Evolutionary conservation across 2,888 invertebrate genomes (phyloP), one percentile per base, ranked within the genome.

Genomic region (Melolontha melolontha): DNA sequence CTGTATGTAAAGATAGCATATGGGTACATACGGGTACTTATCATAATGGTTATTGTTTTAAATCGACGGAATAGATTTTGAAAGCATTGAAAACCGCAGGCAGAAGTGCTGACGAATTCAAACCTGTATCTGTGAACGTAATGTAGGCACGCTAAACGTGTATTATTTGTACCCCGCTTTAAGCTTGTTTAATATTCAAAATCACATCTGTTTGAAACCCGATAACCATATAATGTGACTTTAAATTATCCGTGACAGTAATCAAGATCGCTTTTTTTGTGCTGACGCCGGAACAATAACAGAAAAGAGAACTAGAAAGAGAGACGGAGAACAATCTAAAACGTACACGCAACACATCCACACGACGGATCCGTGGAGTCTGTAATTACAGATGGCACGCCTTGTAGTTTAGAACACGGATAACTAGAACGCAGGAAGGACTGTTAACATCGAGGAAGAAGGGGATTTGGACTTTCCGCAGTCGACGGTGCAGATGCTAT

Each of bases 161-260:
- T 34, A 34, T 22, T 34, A 34, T 34, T 1, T 34, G 34, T 34
- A 34, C 40, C 41, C 7, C 27, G 27, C 22, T 22, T 1, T 27
- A 44, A 6, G 12, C 34, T 47, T 29, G 44, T 44, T 65, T 66
- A 69, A 66, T 69, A 69, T 69, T 66, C 66, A 70, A 72, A 73
- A 74, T 74, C 74, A 71, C 74, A 72, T 72, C 74, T 74, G 74
- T 70, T 74, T 70, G 72, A 71, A 72, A 74, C 71, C 54, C 59
- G 72, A 74, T 72, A 70, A 68, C 64, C 68, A 68, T 71, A 74
- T 74, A 71, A 74, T 72, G 68, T 69, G 68, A 67, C 72, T 70
- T 71, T 66, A 71, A 72, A 74, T 74, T 74, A 74, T 71, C 69
- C 66, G 67, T 67, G 27, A 29, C 55, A 17, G 69, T 65, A 59